A percentile compares a stretch with the other conserved stretches of the same genome.
Evolutionary conservation across 2,888 invertebrate genomes (phyloP).

Genomic region (Eupithecia inturbata): DNA sequence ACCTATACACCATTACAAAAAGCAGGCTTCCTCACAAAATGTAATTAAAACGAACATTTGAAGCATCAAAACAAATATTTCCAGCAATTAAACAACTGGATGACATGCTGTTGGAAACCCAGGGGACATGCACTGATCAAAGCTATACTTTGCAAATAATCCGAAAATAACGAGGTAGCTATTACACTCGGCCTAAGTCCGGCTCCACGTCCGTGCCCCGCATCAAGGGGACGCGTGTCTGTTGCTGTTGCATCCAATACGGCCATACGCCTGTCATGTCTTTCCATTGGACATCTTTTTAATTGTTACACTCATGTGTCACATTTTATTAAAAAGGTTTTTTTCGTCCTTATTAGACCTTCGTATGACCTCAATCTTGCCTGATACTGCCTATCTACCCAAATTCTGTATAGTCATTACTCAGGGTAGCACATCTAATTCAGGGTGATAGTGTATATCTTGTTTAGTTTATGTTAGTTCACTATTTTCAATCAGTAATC

Average conservation of each 20-base stretch:
- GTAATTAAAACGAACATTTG: slow-evolving; percentile 55
- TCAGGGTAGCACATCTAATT: background rate
- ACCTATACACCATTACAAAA: background rate
- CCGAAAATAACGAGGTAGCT: slow-evolving; percentile 82
- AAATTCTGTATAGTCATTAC: background rate
- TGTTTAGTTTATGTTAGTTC: background rate
- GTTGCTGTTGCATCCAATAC: slow-evolving; percentile 51
- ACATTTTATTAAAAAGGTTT: background rate
- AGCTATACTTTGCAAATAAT: slow-evolving; percentile 72
- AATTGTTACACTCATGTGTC: background rate
- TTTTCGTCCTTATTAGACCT: background rate
- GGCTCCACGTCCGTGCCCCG: slow-evolving; percentile 58
- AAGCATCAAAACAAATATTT: slow-evolving; percentile 34
- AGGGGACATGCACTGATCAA: slow-evolving; percentile 40
- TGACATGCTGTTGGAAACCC: slow-evolving; percentile 32
- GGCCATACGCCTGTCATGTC: background rate
- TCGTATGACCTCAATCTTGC: background rate
- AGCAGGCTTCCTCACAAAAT: slow-evolving; percentile 11
- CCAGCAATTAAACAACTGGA: slow-evolving; percentile 66
- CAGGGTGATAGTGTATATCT: background rate
- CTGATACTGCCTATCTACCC: background rate
- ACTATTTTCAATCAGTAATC: no score
- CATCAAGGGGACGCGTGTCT: slow-evolving; percentile 70
- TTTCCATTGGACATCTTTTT: background rate
- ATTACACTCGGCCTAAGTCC: slow-evolving; percentile 80